phyloP scores from a whole-genome alignment of 2,888 invertebrate genomes.

The Sphaeridia pumilis region DNA sequence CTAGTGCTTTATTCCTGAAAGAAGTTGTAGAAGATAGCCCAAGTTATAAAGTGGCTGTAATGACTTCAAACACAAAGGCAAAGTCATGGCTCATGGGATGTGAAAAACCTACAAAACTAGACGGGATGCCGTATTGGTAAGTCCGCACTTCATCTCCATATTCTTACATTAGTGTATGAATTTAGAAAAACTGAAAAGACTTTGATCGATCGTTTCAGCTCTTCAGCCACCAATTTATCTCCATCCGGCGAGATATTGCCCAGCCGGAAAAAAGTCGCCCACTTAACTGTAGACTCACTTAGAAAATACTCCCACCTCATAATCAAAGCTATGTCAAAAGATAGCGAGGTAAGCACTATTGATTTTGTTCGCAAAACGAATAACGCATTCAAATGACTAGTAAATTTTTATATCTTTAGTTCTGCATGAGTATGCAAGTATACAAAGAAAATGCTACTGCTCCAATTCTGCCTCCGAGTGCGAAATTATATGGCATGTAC shows the following conservation, averaged over 20 bases:
- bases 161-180: background rate
- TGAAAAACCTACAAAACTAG: conserved; percentile 46
- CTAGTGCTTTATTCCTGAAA: conserved; percentile 41
- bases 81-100: conserved; percentile 70
- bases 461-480: background rate
- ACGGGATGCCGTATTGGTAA: conserved; percentile 37
- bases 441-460: background rate
- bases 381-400: background rate
- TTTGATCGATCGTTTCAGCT: conserved; percentile 41
- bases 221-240: conserved; percentile 49
- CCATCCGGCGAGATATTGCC: conserved; percentile 48
- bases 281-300: conserved; percentile 52
- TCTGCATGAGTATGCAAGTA: conserved; percentile 3
- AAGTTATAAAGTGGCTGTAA: conserved; percentile 52
- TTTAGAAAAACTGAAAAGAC: background rate
- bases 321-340: conserved; percentile 53
- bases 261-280: conserved; percentile 43
- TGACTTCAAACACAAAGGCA: conserved; percentile 54
- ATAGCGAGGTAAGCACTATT: conserved; percentile 46
- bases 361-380: background rate
- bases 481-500: conserved; percentile 12
- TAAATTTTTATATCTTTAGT: conserved; percentile 6
- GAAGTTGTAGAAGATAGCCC: conserved; percentile 42
- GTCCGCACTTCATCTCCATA: conserved; percentile 1
- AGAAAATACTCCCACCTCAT: conserved; percentile 58